Evolutionary conservation across 2,113 vertebrate species (phyloP), one percentile per base, ranked within the genome.

Genomic region (Ancistrus triradiatus): DNA sequence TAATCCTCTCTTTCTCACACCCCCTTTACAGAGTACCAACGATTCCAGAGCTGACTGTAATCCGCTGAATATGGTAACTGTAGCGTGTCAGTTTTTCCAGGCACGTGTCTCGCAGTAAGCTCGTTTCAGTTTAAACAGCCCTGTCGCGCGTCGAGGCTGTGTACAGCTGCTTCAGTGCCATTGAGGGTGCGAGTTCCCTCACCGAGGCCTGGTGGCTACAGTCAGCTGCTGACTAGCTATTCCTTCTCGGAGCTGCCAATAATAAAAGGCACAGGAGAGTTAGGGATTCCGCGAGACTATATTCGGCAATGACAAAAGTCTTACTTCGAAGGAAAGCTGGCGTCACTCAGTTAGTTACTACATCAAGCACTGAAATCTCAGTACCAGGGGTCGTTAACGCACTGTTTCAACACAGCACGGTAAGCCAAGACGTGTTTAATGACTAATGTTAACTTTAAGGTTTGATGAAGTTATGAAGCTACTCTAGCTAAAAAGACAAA

Each of bases 211-310:
- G 18, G 42, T 56, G 61, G 42, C 56, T 62, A 7, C 14, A 60
- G 24, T 69, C 75, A 77, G 66, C 62, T 69, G 72, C 40, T 66
- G 27, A 47, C 48, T 63, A 67, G 49, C 59, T 56, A 55, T 72
- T 60, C 37, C 19, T 28, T 31, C 40, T 56, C 56, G 19, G 24
- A 38, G 49, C 44, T 46, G 46, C 68, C 43, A 28, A 66, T 66
- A 59, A 50, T 48, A 70, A 65, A 58, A 47, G 49, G 13, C 21
- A n/a, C n/a, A 62, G 40, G 38, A 22, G 46, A 51, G 51, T 14
- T 9, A 33, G 17, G 44, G 44, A 59, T 63, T 69, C 67, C 60
- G 63, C 43, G 1, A 17, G 21, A 33, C 63, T 79, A 77, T 75
- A 77, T 77, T 66, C 44, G 60, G 68, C 19, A 4, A 17, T 27